Evolutionary conservation across 2,888 invertebrate genomes (phyloP).

Genomic region (Exocentrus adspersus): DNA sequence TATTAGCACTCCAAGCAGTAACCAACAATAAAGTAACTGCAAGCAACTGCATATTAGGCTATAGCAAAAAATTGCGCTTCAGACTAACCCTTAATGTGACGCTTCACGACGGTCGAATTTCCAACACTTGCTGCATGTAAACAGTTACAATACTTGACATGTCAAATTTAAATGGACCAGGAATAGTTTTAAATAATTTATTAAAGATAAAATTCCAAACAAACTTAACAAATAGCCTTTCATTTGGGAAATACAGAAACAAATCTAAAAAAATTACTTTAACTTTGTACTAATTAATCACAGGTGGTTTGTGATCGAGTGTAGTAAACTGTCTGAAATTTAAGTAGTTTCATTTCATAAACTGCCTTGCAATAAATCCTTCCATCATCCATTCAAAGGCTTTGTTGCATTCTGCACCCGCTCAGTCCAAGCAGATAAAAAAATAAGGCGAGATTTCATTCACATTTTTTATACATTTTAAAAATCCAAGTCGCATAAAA

Average conservation of each 20-base stretch:
- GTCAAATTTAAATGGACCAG: constrained; percentile 29
- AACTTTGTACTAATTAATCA: too few relatives aligned
- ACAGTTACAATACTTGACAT: constrained; percentile 41
- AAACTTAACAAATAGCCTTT: constrained; percentile 48
- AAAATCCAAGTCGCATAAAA: too few relatives aligned
- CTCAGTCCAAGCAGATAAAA: too few relatives aligned
- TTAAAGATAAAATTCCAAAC: constrained; percentile 47
- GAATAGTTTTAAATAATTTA: constrained; percentile 40
- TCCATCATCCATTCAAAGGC: too few relatives aligned
- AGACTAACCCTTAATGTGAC: constrained; percentile 62
- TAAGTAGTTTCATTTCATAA: too few relatives aligned
- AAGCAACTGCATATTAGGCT: constrained; percentile 47
- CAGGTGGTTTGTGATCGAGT: too few relatives aligned
- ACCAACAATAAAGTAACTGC: constrained; percentile 52
- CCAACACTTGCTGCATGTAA: constrained; percentile 64
- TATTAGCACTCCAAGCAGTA: constrained; percentile 66
- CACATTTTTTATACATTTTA: too few relatives aligned
- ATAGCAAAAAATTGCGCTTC: constrained; percentile 47
- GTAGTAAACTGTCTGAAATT: too few relatives aligned
- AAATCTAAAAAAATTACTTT: constrained; percentile 47
- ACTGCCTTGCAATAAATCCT: too few relatives aligned
- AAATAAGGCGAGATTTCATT: too few relatives aligned
- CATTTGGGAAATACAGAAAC: constrained; percentile 45
- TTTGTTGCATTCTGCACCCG: too few relatives aligned
- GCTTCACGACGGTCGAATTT: constrained; percentile 61